phyloP scores from a whole-genome alignment of 1,140 invertebrate genomes.

The Subanguina moxae region DNA sequence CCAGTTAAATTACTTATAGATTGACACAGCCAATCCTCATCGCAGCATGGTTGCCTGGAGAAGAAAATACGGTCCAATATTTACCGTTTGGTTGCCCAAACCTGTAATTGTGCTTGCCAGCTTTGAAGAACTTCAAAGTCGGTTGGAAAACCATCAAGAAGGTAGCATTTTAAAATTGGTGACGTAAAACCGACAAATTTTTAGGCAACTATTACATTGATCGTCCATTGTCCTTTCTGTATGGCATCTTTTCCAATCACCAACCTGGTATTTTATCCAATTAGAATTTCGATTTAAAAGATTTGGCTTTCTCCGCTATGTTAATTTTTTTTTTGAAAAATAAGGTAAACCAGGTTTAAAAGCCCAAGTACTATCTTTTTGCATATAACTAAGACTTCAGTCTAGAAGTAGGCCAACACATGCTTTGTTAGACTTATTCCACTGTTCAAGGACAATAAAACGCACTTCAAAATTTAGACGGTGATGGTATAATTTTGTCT shows the following conservation, averaged over 20 bases:
- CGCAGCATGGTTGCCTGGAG: constrained; percentile 35
- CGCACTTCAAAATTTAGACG: constrained; percentile 1
- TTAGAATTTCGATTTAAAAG: too few relatives aligned
- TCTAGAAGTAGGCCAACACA: too few relatives aligned
- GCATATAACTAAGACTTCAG: too few relatives aligned
- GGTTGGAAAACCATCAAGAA: neutral
- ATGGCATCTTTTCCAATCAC: constrained; percentile 46
- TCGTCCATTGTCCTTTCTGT: constrained; percentile 43
- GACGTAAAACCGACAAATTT: constrained; percentile 16
- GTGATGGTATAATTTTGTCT: constrained; percentile 30
- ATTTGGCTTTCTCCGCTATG: too few relatives aligned
- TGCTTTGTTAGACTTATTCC: too few relatives aligned
- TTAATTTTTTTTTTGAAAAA: too few relatives aligned
- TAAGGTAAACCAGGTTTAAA: too few relatives aligned
- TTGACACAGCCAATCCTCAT: constrained; percentile 42
- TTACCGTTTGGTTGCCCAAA: constrained; percentile 47
- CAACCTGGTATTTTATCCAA: constrained; percentile 32
- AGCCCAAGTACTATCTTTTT: too few relatives aligned
- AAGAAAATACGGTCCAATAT: constrained; percentile 33
- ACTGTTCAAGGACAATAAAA: too few relatives aligned
- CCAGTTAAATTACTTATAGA: constrained; percentile 18
- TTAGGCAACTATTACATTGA: constrained; percentile 40
- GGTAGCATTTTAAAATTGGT: too few relatives aligned
- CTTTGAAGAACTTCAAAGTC: constrained; percentile 13
- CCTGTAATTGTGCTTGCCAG: constrained; percentile 44